Conservation (phyloP, 1,140 invertebrate genomes). For the Drusus annulatus region DNA sequence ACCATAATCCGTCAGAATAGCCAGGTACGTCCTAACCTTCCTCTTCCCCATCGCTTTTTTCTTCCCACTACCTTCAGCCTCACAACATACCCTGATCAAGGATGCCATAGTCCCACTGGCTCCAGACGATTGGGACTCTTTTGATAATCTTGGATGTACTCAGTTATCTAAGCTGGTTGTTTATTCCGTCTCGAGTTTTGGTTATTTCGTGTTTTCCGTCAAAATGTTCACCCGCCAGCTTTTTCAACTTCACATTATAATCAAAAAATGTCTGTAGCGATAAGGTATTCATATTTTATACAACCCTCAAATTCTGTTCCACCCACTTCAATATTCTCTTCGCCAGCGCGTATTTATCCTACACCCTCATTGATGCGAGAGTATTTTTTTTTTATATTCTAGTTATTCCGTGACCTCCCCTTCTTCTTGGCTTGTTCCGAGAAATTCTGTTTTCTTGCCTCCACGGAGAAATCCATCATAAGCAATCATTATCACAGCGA, state of each 20-base stretch:
- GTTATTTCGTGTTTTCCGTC: background rate
- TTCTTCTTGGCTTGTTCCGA: background rate
- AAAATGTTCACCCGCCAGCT: background rate
- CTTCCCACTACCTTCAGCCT: too few relatives aligned
- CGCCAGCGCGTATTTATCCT: background rate
- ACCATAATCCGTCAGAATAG: too few relatives aligned
- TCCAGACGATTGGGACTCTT: too few relatives aligned
- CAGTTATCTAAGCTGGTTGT: too few relatives aligned
- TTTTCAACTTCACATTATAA: background rate
- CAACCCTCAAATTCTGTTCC: background rate
- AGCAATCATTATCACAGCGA: conserved; percentile 5
- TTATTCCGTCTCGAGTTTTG: background rate
- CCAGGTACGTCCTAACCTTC: too few relatives aligned
- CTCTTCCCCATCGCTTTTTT: too few relatives aligned
- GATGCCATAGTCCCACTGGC: too few relatives aligned
- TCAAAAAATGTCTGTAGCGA: background rate
- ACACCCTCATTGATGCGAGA: conserved; percentile 1
- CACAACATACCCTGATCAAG: too few relatives aligned
- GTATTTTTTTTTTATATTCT: conserved; percentile 4
- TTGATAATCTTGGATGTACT: too few relatives aligned
- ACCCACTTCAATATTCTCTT: background rate
- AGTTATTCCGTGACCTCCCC: background rate
- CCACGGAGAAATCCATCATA: background rate
- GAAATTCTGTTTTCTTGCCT: background rate
- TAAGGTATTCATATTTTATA: conserved; percentile 15